Evolutionary conservation across 2,888 invertebrate species (phyloP).

Genomic region (Calameuta pallipes): DNA sequence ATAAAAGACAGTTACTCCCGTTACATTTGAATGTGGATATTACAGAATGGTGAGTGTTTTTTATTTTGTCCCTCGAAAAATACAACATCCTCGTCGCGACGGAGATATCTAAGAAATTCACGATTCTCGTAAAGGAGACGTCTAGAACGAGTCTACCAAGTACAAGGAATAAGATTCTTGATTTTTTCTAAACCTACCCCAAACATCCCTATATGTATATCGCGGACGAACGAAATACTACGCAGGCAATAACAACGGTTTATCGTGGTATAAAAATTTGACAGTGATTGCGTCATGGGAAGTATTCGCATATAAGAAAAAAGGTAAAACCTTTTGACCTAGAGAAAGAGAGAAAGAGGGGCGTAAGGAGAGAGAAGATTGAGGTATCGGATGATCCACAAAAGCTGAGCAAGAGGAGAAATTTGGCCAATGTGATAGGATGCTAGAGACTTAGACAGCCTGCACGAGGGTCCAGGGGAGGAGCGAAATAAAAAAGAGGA

Average conservation of each 20-base stretch:
- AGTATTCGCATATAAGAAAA: constrained; percentile 17
- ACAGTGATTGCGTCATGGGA: constrained; percentile 29
- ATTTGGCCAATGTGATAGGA: constrained; percentile 45
- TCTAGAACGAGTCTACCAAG: neutral
- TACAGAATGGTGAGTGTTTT: neutral
- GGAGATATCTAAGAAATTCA: neutral
- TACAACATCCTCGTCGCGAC: neutral
- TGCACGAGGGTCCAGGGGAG: constrained; percentile 13
- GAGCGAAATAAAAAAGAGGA: constrained; percentile 21
- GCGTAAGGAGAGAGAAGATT: neutral
- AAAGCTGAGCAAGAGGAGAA: constrained; percentile 22
- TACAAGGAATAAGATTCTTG: neutral
- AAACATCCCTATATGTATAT: neutral
- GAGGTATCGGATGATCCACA: neutral
- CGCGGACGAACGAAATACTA: neutral
- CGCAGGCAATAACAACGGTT: constrained; percentile 37
- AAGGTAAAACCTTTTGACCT: constrained; percentile 31
- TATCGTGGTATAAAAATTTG: constrained; percentile 36
- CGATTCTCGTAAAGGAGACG: neutral
- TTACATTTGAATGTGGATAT: neutral
- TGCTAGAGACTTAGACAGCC: neutral
- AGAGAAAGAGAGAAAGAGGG: constrained; percentile 5
- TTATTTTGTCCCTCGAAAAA: neutral
- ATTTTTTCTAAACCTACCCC: neutral
- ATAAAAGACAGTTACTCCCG: neutral